Evolutionary conservation across 2,888 invertebrate genomes (phyloP).

Genomic region (Hofmannophila pseudospretella): DNA sequence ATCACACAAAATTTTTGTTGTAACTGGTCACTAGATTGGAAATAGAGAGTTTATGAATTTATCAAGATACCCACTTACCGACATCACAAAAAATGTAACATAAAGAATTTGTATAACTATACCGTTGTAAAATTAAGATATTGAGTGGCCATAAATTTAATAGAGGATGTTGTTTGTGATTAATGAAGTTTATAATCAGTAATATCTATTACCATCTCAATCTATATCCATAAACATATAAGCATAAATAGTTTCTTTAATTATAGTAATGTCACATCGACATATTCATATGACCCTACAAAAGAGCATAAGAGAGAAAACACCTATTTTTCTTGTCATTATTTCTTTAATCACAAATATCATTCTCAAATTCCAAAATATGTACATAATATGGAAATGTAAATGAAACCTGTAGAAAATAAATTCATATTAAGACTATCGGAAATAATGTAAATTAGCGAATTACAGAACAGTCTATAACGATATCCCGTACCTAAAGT

Average conservation of each 20-base stretch:
- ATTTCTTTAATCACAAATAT: conserved; percentile 37
- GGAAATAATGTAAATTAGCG: conserved; percentile 59
- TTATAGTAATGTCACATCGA: too few relatives aligned
- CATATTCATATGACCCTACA: too few relatives aligned
- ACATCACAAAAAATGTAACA: conserved; percentile 34
- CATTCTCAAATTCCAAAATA: conserved; percentile 43
- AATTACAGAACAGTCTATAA: conserved; percentile 62
- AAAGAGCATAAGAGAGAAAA: too few relatives aligned
- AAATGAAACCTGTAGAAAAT: conserved; percentile 64
- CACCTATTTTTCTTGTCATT: too few relatives aligned
- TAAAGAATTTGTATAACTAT: conserved; percentile 48
- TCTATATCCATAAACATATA: too few relatives aligned
- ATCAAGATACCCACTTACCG: conserved; percentile 20
- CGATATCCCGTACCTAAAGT: conserved; percentile 72
- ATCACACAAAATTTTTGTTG: conserved; percentile 21
- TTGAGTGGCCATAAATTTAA: conserved; percentile 70
- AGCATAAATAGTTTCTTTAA: too few relatives aligned
- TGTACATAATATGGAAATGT: conserved; percentile 60
- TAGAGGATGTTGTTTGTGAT: conserved; percentile 39
- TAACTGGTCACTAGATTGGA: conserved; percentile 45
- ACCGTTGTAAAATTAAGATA: conserved; percentile 66
- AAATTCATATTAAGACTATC: conserved; percentile 52
- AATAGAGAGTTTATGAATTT: too few relatives aligned
- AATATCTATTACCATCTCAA: too few relatives aligned
- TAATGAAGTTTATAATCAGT: conserved; percentile 13